A percentile compares a stretch with the other conserved stretches of the same genome.
phyloP scores from a whole-genome alignment of 35 echinoderm and acorn worm species.

The Ophiothrix spiculata region DNA sequence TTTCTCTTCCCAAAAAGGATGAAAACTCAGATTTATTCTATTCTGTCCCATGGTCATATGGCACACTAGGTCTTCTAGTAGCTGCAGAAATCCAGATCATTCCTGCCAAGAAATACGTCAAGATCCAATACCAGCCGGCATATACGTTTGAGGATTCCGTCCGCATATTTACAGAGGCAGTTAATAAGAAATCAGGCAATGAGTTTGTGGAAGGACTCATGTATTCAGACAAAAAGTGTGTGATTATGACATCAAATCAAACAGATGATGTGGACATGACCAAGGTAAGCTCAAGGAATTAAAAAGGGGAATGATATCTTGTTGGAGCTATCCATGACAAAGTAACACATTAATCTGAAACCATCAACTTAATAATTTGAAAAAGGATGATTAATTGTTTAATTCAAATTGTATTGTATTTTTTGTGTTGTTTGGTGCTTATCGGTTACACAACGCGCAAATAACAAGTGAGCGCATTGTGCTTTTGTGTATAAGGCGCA shows the following conservation, averaged over 20 bases:
- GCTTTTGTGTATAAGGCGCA: no score
- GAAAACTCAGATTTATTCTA: constrained; percentile 84
- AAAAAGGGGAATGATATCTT: not conserved
- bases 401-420: not conserved
- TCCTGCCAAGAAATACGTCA: constrained; percentile 77
- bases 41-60: constrained; percentile 84
- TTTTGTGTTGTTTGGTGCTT: no score
- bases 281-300: constrained; percentile 38
- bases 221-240: constrained; percentile 64
- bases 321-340: no score
- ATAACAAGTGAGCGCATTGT: no score
- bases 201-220: constrained; percentile 88
- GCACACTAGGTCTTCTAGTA: constrained; percentile 80
- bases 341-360: no score
- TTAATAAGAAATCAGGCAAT: constrained; percentile 22
- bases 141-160: constrained; percentile 54
- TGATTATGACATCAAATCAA: constrained; percentile 71
- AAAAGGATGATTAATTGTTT: not conserved
- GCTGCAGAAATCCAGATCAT: constrained; percentile 82
- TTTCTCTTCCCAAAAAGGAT: constrained; percentile 39
- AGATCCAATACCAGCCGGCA: constrained; percentile 66
- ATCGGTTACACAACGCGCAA: no score
- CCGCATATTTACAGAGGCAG: constrained; percentile 44
- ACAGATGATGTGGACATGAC: constrained; percentile 65
- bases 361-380: no score